Evolutionary conservation across 2,888 invertebrate genomes (phyloP).

Genomic region (Morinoia aosen): DNA sequence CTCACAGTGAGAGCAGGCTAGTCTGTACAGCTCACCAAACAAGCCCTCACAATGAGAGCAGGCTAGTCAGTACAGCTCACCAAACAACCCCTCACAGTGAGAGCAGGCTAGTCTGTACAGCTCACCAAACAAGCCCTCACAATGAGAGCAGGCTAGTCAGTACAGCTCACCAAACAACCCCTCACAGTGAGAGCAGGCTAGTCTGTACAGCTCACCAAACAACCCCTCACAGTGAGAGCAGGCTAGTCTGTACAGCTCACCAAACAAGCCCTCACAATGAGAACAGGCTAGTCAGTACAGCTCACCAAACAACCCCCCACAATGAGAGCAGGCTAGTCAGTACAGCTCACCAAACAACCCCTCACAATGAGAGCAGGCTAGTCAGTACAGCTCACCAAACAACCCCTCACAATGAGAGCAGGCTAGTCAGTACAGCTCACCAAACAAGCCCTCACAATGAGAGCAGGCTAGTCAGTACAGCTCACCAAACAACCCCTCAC

Average conservation of each 20-base stretch:
- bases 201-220: neutral
- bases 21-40: neutral
- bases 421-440: neutral
- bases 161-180: neutral
- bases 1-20: neutral
- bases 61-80: neutral
- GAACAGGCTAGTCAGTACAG: neutral
- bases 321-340: neutral
- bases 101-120: neutral
- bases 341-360: neutral
- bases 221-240: too few relatives aligned
- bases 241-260: too few relatives aligned
- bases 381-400: neutral
- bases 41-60: neutral
- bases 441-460: neutral
- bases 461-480: neutral
- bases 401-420: neutral
- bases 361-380: neutral
- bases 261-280: neutral
- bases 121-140: neutral
- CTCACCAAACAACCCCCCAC: neutral
- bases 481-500: constrained; percentile 17
- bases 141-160: neutral
- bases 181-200: neutral
- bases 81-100: neutral